A percentile compares a stretch with the other conserved stretches of the same genome.
phyloP scores from a whole-genome alignment of 2,113 vertebrate species.

The Phyllostomus discolor region DNA sequence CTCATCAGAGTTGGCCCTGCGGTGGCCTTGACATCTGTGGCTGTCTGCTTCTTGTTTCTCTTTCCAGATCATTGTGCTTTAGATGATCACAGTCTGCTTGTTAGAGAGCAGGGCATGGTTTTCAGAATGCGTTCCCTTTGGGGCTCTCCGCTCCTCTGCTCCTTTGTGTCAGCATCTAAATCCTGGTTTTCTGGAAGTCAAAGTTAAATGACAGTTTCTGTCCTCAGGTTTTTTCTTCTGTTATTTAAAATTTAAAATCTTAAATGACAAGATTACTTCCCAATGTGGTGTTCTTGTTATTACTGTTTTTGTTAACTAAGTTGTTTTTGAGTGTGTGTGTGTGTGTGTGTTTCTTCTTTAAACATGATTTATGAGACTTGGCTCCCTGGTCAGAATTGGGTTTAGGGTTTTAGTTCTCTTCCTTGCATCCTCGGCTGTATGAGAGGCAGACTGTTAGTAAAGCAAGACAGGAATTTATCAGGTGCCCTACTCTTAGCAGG shows the following conservation, averaged over 20 bases:
- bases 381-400: background rate
- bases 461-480: background rate
- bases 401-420: background rate
- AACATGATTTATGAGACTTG: background rate
- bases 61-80: background rate
- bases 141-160: background rate
- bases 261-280: background rate
- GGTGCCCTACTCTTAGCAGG: background rate
- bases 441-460: background rate
- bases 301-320: background rate
- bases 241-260: background rate
- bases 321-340: background rate
- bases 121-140: background rate
- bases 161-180: background rate
- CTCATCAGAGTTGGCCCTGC: background rate
- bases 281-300: background rate
- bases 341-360: background rate
- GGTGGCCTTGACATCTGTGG: background rate
- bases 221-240: background rate
- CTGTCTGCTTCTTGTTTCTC: background rate
- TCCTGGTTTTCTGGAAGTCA: conserved; percentile 10
- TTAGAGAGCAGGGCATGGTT: background rate
- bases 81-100: background rate
- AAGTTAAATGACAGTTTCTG: background rate
- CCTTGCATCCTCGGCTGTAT: background rate